A percentile compares a stretch with the other conserved stretches of the same genome.
Evolutionary conservation across 2,797 vertebrate species (phyloP).

Genomic region (Betta splendens): DNA sequence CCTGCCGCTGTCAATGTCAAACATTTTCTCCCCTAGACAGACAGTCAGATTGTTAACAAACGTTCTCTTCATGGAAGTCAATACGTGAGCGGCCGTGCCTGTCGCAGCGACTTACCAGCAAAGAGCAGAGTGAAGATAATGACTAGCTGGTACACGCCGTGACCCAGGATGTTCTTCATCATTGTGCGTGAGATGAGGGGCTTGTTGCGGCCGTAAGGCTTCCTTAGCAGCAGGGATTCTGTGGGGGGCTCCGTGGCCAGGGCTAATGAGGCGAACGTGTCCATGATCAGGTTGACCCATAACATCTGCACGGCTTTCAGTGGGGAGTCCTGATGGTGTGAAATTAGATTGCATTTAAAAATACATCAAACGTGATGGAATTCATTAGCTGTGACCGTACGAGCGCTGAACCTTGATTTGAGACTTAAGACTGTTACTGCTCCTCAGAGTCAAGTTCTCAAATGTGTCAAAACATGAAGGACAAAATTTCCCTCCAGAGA

Average conservation of each 20-base stretch:
- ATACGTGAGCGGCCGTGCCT: too few species aligned
- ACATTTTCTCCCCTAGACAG: slow-evolving; percentile 90
- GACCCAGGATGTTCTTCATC: slow-evolving; percentile 99
- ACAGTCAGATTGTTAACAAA: too few species aligned
- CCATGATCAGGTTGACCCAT: slow-evolving; percentile 99
- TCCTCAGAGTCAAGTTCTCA: neutral
- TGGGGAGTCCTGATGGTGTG: slow-evolving; percentile 89
- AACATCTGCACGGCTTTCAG: slow-evolving; percentile 99
- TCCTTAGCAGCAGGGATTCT: slow-evolving; percentile 93
- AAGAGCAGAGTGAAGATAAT: slow-evolving; percentile 96
- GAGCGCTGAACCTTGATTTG: neutral
- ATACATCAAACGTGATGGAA: neutral
- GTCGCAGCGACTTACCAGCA: slow-evolving; percentile 84
- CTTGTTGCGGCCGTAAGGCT: slow-evolving; percentile 98
- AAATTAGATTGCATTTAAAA: neutral
- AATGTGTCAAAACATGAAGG: neutral
- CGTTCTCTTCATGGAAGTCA: too few species aligned
- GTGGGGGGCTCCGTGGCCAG: slow-evolving; percentile 98
- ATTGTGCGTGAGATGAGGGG: slow-evolving; percentile 98
- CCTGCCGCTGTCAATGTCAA: slow-evolving; percentile 95
- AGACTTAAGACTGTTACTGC: neutral
- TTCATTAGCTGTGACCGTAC: neutral
- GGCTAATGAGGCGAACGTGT: slow-evolving; percentile 96
- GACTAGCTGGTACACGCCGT: slow-evolving; percentile 93
- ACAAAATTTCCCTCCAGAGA: neutral